Evolutionary conservation across 2,888 invertebrate genomes (phyloP).

Genomic region (Napeogenes inachia): DNA sequence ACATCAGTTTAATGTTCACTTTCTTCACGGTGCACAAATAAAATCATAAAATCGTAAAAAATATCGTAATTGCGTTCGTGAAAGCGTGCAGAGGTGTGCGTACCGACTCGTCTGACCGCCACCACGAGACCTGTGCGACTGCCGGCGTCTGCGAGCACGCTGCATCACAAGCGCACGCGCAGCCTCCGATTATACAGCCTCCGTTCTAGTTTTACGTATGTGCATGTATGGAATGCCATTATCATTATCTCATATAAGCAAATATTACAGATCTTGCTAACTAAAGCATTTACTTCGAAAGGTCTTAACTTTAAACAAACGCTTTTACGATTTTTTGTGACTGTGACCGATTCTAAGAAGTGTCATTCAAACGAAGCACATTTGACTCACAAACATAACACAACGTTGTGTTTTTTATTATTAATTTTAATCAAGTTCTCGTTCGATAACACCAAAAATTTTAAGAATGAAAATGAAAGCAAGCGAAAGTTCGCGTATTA

Average conservation of each 20-base stretch:
- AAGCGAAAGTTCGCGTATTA: slow-evolving; percentile 32
- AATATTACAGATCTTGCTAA: slow-evolving; percentile 27
- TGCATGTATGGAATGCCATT: slow-evolving; percentile 40
- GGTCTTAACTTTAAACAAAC: slow-evolving; percentile 3
- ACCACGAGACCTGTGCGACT: slow-evolving; percentile 71
- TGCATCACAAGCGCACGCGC: slow-evolving; percentile 52
- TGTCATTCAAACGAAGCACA: neutral
- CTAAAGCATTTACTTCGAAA: slow-evolving; percentile 18
- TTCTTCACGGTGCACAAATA: slow-evolving; percentile 46
- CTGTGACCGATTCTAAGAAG: no score
- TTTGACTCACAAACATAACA: neutral
- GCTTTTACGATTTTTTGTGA: neutral
- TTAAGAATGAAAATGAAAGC: slow-evolving; percentile 31
- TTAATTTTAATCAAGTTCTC: neutral
- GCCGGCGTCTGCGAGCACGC: slow-evolving; percentile 41
- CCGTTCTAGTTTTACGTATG: slow-evolving; percentile 48
- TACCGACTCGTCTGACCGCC: slow-evolving; percentile 47
- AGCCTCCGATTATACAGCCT: slow-evolving; percentile 52
- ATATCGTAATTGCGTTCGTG: slow-evolving; percentile 71
- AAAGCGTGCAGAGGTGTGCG: slow-evolving; percentile 38
- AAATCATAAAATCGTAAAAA: slow-evolving; percentile 38
- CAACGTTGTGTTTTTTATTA: neutral
- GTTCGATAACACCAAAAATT: slow-evolving; percentile 1
- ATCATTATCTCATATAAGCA: slow-evolving; percentile 35
- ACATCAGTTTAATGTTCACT: slow-evolving; percentile 49